Percentiles rank a stretch among this genome's conserved stretches.
Conservation (phyloP, 2,113 vertebrate species). For the Dipodomys merriami region DNA sequence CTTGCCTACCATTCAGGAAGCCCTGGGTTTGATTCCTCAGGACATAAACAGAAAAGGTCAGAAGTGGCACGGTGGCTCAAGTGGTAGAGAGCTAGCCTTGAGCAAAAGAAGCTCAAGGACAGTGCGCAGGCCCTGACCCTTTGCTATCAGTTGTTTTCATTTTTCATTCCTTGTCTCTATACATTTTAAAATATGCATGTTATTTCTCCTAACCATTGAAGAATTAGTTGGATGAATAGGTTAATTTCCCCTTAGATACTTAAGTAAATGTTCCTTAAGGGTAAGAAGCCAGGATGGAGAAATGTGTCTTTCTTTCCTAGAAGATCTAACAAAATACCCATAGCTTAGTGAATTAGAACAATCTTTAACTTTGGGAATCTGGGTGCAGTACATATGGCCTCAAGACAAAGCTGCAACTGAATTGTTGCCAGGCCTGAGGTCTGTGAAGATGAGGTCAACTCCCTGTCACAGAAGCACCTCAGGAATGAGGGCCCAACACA, state of each 20-base stretch:
- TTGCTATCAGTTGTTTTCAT: neutral
- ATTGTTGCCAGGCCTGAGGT: neutral
- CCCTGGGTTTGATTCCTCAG: too few relatives aligned
- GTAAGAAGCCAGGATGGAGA: neutral
- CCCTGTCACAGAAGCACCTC: neutral
- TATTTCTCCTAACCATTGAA: neutral
- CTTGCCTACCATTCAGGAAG: too few relatives aligned
- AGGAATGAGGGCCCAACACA: neutral
- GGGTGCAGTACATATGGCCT: neutral
- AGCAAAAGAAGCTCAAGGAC: too few relatives aligned
- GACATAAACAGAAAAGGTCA: too few relatives aligned
- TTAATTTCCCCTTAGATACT: neutral
- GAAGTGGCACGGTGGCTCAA: too few relatives aligned
- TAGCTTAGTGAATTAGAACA: neutral
- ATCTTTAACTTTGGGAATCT: neutral
- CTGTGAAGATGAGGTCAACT: neutral
- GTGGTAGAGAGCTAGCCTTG: too few relatives aligned
- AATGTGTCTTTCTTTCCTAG: neutral
- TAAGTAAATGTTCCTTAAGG: neutral
- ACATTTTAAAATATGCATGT: neutral
- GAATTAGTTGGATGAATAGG: neutral
- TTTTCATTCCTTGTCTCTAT: neutral
- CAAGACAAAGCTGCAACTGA: neutral
- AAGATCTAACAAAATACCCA: neutral
- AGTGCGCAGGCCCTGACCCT: too few relatives aligned